phyloP scores from a whole-genome alignment of 2,113 vertebrate genomes.

The Gymnorhina tibicen region DNA sequence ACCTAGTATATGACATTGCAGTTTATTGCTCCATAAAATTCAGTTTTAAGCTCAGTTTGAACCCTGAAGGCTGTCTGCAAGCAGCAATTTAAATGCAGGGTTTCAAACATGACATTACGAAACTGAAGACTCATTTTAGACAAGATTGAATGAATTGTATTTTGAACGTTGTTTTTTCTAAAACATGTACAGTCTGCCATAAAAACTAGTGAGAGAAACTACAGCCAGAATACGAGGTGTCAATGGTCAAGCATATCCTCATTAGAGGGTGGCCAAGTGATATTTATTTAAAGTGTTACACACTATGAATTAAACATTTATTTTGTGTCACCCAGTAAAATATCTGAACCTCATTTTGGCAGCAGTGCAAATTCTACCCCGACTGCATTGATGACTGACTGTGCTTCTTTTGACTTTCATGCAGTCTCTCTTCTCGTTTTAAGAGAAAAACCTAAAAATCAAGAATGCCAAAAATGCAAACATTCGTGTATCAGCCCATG shows the following conservation, averaged over 20 bases:
- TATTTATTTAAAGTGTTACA: constrained; percentile 4
- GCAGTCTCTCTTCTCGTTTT: not conserved
- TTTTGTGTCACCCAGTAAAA: constrained; percentile 52
- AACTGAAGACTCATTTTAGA: not conserved
- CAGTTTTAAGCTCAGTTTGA: not conserved
- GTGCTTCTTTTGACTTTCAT: not conserved
- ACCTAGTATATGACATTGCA: not conserved
- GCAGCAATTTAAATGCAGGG: not conserved
- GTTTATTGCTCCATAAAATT: not conserved
- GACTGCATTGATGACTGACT: not conserved
- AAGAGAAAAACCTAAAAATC: constrained; percentile 15
- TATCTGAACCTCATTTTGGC: constrained; percentile 30
- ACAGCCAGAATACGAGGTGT: constrained; percentile 13
- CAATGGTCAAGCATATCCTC: constrained; percentile 27
- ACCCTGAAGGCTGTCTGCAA: not conserved
- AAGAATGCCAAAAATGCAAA: not conserved
- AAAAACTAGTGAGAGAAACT: not conserved
- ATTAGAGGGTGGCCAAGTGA: constrained; percentile 30
- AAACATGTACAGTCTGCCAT: not conserved
- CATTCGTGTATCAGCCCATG: not conserved
- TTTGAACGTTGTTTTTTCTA: not conserved
- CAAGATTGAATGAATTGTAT: not conserved
- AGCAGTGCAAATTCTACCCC: not conserved
- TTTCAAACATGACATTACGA: not conserved
- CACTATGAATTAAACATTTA: constrained; percentile 54